Percentiles rank a stretch among this genome's conserved stretches.
These are phyloP conservation scores for Proterorhinus semilunaris DNA, from an alignment of 2,113 vertebrate genomes.

Conservation along the genomic window DNA sequence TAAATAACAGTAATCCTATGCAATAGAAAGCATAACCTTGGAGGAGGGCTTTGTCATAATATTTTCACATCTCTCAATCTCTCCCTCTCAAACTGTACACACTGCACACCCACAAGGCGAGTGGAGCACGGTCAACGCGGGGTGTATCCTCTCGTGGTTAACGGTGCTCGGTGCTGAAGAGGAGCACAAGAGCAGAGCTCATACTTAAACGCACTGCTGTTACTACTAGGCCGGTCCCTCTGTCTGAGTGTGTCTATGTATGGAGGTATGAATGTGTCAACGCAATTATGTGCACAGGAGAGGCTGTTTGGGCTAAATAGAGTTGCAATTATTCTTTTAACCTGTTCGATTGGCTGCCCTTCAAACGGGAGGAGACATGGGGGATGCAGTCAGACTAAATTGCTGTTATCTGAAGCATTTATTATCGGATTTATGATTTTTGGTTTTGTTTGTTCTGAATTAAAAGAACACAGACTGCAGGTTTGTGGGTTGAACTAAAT, in stretches of 20 bases:
- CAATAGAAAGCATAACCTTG: slow-evolving; percentile 26
- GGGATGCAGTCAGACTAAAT: slow-evolving; percentile 41
- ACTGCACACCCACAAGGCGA: slow-evolving; percentile 37
- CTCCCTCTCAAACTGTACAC: slow-evolving; percentile 23
- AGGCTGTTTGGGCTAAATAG: slow-evolving; percentile 75
- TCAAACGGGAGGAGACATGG: slow-evolving; percentile 54
- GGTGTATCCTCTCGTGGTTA: slow-evolving; percentile 90
- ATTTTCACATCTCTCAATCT: slow-evolving; percentile 36
- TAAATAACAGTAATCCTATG: slow-evolving; percentile 7
- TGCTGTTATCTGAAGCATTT: slow-evolving; percentile 18
- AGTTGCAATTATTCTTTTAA: slow-evolving; percentile 77
- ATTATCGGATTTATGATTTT: slow-evolving; percentile 31
- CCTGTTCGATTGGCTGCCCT: slow-evolving; percentile 68
- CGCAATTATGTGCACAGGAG: slow-evolving; percentile 68
- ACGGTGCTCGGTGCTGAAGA: slow-evolving; percentile 84
- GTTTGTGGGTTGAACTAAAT: neutral
- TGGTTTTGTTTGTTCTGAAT: slow-evolving; percentile 15
- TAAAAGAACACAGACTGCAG: slow-evolving; percentile 5
- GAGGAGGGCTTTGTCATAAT: slow-evolving; percentile 32
- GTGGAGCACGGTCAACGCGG: slow-evolving; percentile 82
- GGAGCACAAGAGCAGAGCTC: slow-evolving; percentile 81
- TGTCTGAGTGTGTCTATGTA: slow-evolving; percentile 35
- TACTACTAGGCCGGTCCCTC: slow-evolving; percentile 61
- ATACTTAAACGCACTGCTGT: slow-evolving; percentile 83
- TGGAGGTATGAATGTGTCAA: slow-evolving; percentile 35